Conservation (phyloP, 2,888 invertebrate genomes). For the Pyrocoelia pectoralis region DNA sequence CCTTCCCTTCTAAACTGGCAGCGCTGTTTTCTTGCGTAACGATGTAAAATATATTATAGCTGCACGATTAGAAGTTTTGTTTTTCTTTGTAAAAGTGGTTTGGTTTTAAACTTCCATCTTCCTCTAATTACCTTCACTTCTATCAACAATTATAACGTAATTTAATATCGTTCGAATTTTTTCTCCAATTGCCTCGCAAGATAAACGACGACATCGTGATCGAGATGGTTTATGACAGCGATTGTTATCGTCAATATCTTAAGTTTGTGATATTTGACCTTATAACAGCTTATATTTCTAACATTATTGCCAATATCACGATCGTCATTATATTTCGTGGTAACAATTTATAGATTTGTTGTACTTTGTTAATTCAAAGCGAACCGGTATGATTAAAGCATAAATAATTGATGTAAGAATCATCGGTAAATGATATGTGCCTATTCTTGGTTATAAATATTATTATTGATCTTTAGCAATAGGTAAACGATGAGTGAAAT, state of each 20-base stretch:
- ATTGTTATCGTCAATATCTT: conserved; percentile 37
- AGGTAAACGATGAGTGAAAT: no score
- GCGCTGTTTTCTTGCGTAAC: conserved; percentile 38
- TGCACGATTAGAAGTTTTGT: conserved; percentile 27
- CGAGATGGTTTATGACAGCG: conserved; percentile 43
- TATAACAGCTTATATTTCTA: conserved; percentile 8
- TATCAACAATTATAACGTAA: conserved; percentile 1
- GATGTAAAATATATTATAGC: conserved; percentile 20
- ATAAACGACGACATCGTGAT: conserved; percentile 43
- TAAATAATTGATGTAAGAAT: no score
- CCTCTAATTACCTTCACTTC: conserved; percentile 13
- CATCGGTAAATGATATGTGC: background rate
- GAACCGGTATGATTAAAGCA: background rate
- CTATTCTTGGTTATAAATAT: no score
- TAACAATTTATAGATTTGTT: background rate
- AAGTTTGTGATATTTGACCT: conserved; percentile 20
- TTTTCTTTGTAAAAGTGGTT: conserved; percentile 13
- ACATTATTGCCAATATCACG: background rate
- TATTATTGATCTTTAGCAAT: no score
- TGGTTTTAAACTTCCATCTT: conserved; percentile 12
- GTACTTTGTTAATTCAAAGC: background rate
- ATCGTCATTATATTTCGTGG: conserved; percentile 6
- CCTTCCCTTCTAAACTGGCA: conserved; percentile 46
- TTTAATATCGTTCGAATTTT: conserved; percentile 10
- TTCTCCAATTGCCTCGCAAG: conserved; percentile 12